Percentiles rank a stretch among this genome's conserved stretches.
phyloP scores from a whole-genome alignment of 1,140 invertebrate genomes.

The Chironomus tepperi region DNA sequence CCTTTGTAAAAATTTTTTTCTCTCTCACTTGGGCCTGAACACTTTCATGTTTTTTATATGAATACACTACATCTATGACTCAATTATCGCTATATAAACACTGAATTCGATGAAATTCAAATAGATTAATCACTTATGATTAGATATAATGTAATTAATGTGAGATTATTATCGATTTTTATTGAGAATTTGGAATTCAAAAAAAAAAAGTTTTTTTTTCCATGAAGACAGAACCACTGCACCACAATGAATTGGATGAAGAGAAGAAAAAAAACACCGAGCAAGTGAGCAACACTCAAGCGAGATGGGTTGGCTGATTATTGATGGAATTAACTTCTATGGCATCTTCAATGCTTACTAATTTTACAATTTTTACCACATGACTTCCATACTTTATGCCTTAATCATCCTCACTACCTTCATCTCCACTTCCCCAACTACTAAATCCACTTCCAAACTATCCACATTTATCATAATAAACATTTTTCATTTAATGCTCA shows the following conservation, averaged over 20 bases:
- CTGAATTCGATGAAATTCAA: not conserved
- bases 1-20: not conserved
- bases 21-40: not conserved
- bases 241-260: not conserved
- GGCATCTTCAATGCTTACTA: not conserved
- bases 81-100: not conserved
- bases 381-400: too few species aligned
- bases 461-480: too few species aligned
- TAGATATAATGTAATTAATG: slow-evolving; percentile 10
- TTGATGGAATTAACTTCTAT: not conserved
- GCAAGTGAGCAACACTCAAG: not conserved
- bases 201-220: slow-evolving; percentile 6
- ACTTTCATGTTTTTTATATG: not conserved
- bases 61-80: not conserved
- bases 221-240: not conserved
- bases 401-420: too few species aligned
- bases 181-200: not conserved
- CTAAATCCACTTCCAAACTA: too few species aligned
- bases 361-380: too few species aligned
- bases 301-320: not conserved
- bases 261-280: not conserved
- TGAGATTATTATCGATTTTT: slow-evolving; percentile 9
- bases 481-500: too few species aligned
- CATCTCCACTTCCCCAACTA: too few species aligned
- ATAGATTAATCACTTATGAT: slow-evolving; percentile 9